Evolutionary conservation across 2,113 vertebrate species (phyloP), one percentile per base, ranked within the genome.

Genomic region (Delphinus delphis): DNA sequence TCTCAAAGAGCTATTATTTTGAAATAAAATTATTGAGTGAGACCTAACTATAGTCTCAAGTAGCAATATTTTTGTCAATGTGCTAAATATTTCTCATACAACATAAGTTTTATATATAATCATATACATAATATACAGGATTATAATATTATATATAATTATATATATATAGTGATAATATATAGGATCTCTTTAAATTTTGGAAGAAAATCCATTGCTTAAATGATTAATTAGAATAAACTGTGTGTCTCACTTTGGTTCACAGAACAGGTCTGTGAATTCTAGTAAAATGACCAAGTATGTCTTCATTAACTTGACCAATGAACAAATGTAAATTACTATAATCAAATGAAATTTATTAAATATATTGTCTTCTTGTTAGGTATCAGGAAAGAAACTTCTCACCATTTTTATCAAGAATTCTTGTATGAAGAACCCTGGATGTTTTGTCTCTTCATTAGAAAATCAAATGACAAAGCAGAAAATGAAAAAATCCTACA

Each of bases 391-490:
- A 7, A 90, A 28, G 12, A 90, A 73, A 96, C 68, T 23, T 84
- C 50, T 81, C 31, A 60, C 3, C 8, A 79, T 85, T 84, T n/a
- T 82, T 79, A 55, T 10, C 12, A 88, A 84, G n/a, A 93, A 53
- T 23, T 5, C 8, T 83, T 80, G 1, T 58, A 68, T 90, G 7
- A 73, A 55, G 1, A 55, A 33, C 5, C 2, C 0, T 23, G 0
- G 13, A 18, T 58, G 5, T n/a, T 88, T 85, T 6, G 0, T 71
- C 5, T 90, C 10, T 71, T 92, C 62, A 86, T 91, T 82, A 68
- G 47, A 3, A 97, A 94, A 89, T 73, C 23, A 82, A 77, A 88
- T 80, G 7, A 41, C 15, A 85, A 95, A 17, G 11, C 41, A 96
- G 11, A 63, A 26, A 96, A 79, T 68, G 18, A 2, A 92, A 93